Evolutionary conservation across 1,140 invertebrate genomes (phyloP), one percentile per base, ranked within the genome.

Genomic region (Bombus breviceps): DNA sequence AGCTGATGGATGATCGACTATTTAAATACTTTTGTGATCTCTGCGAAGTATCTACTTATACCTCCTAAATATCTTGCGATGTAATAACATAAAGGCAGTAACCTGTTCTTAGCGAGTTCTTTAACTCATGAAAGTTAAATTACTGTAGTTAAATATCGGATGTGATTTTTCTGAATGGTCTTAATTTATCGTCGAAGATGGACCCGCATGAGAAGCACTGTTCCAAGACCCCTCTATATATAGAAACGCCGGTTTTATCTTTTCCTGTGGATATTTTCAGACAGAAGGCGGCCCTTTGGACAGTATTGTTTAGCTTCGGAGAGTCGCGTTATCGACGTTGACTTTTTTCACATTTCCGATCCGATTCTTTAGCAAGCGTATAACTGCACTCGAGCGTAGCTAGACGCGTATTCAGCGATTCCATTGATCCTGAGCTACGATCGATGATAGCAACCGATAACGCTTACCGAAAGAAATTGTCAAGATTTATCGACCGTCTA

Each of bases 181-280:
- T 32, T 72, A 43, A 86, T 86, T 87, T 76, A 81, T 87, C 43
- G 22, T 37, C 32, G 32, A 69, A 53, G 66, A 72, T 66, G 76
- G 32, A 47, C n/a, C 37, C 32, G 53, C 71, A 82, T 91, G 90
- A 92, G 91, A 91, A 77, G 59, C 89, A 77, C 88, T 91, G 89
- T 25, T 64, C 59, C 59, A 66, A 75, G 69, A 78, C 76, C 83
- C 68, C 43, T 88, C 86, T 92, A 90, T 91, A 90, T 92, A 89
- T 92, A 92, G 88, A 86, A 84, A 74, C 78, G 83, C 57, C 77
- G 78, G 83, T 88, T 91, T 89, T 88, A 91, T 91, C 89, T 91
- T 88, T 87, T 91, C 86, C 85, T 85, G 89, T 83, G 86, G 91
- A 89, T 91, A 91, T 91, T 91, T 90, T 90, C 81, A 85, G 83